These are phyloP conservation scores for Theropithecus gelada DNA, from an alignment of 2,113 vertebrate genomes.

Conservation along the genomic window DNA sequence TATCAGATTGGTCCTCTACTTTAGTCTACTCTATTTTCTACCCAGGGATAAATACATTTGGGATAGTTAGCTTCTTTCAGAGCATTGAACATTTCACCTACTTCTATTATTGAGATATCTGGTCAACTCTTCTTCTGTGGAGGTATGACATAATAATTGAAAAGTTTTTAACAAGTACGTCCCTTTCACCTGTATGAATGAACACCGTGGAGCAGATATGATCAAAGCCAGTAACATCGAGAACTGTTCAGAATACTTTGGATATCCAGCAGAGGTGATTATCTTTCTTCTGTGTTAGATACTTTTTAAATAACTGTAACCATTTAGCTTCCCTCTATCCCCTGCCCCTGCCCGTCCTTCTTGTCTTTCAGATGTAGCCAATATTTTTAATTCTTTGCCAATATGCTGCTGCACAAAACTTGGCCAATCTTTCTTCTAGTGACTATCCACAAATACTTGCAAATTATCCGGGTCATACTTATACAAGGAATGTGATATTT, in stretches of 20 bases:
- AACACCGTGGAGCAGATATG: background rate
- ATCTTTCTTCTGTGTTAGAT: background rate
- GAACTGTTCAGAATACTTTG: background rate
- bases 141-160: background rate
- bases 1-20: background rate
- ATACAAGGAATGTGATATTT: background rate
- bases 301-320: background rate
- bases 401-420: background rate
- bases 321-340: background rate
- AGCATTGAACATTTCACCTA: background rate
- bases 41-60: background rate
- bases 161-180: background rate
- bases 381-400: background rate
- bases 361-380: background rate
- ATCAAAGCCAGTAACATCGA: background rate
- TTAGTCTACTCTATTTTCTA: background rate
- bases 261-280: background rate
- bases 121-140: background rate
- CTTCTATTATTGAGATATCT: background rate
- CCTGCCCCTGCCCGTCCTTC: background rate
- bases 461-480: constrained; percentile 1
- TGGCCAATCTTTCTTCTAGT: background rate
- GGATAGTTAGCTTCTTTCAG: constrained; percentile 18
- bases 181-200: background rate
- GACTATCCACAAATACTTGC: background rate